phyloP scores from a whole-genome alignment of 2,888 invertebrate species.

The Eilema griseolum region DNA sequence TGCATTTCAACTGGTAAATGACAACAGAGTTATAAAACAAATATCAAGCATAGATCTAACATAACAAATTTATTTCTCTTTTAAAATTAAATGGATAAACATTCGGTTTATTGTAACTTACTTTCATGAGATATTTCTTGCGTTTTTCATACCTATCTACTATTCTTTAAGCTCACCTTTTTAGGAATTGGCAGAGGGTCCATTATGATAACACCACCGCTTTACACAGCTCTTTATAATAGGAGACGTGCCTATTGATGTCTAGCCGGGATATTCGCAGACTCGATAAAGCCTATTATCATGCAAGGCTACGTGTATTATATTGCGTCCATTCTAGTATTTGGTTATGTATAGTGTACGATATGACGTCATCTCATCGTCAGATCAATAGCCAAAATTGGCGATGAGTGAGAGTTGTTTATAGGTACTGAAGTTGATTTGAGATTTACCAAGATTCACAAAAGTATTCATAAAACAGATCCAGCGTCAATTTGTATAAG shows the following conservation, averaged over 20 bases:
- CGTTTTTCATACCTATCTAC: background rate
- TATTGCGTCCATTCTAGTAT: background rate
- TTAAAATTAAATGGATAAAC: background rate
- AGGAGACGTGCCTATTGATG: no score
- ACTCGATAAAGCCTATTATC: background rate
- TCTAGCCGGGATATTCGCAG: no score
- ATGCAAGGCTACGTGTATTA: background rate
- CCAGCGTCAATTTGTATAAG: no score
- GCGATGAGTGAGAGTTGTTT: background rate
- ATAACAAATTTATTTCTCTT: background rate
- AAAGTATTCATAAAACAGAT: no score
- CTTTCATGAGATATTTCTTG: slow-evolving; percentile 50
- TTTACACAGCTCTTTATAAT: no score
- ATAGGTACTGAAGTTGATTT: background rate
- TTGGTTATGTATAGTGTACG: background rate
- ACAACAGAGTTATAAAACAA: background rate
- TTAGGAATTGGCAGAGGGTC: no score
- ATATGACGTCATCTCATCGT: background rate
- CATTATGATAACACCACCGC: no score
- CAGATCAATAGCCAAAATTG: background rate
- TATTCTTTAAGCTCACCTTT: no score
- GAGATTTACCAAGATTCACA: no score
- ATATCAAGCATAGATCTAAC: background rate
- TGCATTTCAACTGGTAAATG: background rate
- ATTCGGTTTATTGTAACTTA: slow-evolving; percentile 20